phyloP scores from a whole-genome alignment of 1,140 invertebrate genomes.

The Lepidurus arcticus region DNA sequence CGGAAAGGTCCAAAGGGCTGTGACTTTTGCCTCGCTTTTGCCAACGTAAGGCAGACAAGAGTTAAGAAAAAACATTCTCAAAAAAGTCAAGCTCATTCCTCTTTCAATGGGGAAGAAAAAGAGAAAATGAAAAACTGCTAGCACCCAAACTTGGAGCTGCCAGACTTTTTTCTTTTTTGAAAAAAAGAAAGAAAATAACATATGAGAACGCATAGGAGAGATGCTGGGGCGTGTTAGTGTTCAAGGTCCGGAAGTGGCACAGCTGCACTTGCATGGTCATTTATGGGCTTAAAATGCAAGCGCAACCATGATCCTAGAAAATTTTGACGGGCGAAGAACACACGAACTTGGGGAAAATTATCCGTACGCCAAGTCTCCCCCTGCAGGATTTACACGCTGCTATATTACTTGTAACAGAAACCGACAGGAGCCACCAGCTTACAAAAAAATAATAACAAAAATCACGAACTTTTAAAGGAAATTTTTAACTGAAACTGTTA shows the following conservation, averaged over 20 bases:
- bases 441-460: no score
- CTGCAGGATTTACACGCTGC: not conserved
- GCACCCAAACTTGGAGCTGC: not conserved
- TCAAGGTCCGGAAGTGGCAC: slow-evolving; percentile 17
- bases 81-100: no score
- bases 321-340: not conserved
- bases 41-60: no score
- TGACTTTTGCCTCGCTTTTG: no score
- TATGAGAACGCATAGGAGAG: not conserved
- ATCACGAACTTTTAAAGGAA: no score
- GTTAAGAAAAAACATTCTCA: no score
- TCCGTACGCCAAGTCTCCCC: not conserved
- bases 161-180: not conserved
- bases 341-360: not conserved
- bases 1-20: no score
- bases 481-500: no score
- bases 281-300: slow-evolving; percentile 15
- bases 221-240: not conserved
- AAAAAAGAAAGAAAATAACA: not conserved
- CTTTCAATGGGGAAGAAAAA: no score
- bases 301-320: not conserved
- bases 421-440: no score
- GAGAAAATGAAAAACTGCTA: no score
- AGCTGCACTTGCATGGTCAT: slow-evolving; percentile 17
- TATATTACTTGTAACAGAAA: no score